A percentile compares a stretch with the other conserved stretches of the same genome.
Conservation (phyloP, 1,140 invertebrate genomes). For the Diprion similis region DNA sequence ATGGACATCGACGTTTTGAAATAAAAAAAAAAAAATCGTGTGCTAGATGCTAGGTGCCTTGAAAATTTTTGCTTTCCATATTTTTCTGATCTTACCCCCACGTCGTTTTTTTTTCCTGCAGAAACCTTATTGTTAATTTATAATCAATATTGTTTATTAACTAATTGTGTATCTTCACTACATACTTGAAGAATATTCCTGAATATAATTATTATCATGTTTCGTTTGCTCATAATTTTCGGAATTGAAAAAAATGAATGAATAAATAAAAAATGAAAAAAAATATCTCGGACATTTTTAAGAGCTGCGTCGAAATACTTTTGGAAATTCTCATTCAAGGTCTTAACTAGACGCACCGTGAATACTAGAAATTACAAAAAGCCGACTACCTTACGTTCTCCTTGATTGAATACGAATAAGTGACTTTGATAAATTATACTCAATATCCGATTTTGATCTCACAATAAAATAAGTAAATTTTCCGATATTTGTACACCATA, state of each 20-base stretch:
- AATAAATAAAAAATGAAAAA: background rate
- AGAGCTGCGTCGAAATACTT: background rate
- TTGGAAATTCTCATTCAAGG: background rate
- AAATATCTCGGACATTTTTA: background rate
- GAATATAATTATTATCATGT: background rate
- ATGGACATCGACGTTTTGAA: no score
- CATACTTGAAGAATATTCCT: background rate
- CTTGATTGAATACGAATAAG: background rate
- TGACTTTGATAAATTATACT: no score
- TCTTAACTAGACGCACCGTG: background rate
- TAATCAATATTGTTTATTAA: background rate
- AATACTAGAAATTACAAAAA: background rate
- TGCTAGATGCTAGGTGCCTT: no score
- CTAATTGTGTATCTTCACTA: background rate
- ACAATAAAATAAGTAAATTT: no score
- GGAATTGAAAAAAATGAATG: background rate
- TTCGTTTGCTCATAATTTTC: background rate
- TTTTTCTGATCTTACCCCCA: no score
- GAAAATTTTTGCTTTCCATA: no score
- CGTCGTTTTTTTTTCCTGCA: background rate
- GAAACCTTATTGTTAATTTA: background rate
- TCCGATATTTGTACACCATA: no score
- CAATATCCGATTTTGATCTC: no score
- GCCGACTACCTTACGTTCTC: background rate
- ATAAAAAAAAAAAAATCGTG: no score